These are phyloP conservation scores for Thumatha senex DNA, from an alignment of 2,888 invertebrate genomes.

Conservation along the genomic window DNA sequence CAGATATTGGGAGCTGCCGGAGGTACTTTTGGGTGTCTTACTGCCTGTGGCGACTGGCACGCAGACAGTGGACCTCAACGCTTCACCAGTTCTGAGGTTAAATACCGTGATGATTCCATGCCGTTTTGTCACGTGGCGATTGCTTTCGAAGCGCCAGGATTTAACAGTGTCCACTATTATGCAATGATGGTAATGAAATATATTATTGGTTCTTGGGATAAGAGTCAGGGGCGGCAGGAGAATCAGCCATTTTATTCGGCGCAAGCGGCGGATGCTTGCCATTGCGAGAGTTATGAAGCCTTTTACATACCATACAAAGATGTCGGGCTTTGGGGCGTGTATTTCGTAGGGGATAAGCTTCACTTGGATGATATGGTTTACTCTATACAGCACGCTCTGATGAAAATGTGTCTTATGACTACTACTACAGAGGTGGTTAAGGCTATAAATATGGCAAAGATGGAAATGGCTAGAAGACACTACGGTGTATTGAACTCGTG, in stretches of 20 bases:
- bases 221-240: constrained; percentile 48
- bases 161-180: constrained; percentile 53
- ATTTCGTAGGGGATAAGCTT: constrained; percentile 57
- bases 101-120: constrained; percentile 65
- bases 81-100: constrained; percentile 45
- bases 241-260: constrained; percentile 53
- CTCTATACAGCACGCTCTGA: constrained; percentile 64
- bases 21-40: constrained; percentile 74
- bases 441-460: constrained; percentile 54
- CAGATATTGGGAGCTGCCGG: constrained; percentile 84
- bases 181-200: constrained; percentile 57
- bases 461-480: constrained; percentile 48
- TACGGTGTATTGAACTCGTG: constrained; percentile 53
- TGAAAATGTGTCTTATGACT: constrained; percentile 58
- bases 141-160: constrained; percentile 74
- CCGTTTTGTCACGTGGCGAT: constrained; percentile 68
- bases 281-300: constrained; percentile 66
- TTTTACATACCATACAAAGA: constrained; percentile 71
- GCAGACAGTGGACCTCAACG: constrained; percentile 41
- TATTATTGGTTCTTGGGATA: constrained; percentile 69
- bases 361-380: constrained; percentile 61
- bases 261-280: constrained; percentile 46
- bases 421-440: constrained; percentile 50
- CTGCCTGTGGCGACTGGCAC: constrained; percentile 15
- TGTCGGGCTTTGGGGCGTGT: constrained; percentile 76